Evolutionary conservation across 2,888 invertebrate genomes (phyloP).

Genomic region (Vanessa cardui): DNA sequence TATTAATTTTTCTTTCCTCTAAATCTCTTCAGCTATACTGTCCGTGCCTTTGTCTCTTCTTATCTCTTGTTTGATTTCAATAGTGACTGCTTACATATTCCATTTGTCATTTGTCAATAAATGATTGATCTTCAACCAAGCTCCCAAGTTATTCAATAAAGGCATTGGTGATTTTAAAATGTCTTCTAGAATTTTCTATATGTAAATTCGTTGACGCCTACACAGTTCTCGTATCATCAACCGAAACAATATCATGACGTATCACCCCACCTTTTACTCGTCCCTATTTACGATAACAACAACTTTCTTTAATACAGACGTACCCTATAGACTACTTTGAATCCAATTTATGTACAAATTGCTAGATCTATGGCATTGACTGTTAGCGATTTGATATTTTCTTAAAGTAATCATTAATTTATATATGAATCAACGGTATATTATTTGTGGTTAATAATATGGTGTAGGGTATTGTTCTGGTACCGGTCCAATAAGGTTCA

Average conservation of each 20-base stretch:
- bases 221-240: constrained; percentile 9
- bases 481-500: too few relatives aligned
- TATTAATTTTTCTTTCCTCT: too few relatives aligned
- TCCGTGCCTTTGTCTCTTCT: too few relatives aligned
- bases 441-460: too few relatives aligned
- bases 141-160: neutral
- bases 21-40: too few relatives aligned
- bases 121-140: neutral
- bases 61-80: too few relatives aligned
- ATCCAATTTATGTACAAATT: constrained; percentile 76
- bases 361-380: constrained; percentile 43
- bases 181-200: neutral
- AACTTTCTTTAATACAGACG: constrained; percentile 66
- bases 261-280: constrained; percentile 38
- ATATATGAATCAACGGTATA: too few relatives aligned
- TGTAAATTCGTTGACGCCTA: constrained; percentile 9
- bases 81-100: too few relatives aligned
- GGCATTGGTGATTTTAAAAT: neutral
- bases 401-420: too few relatives aligned
- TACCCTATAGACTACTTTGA: constrained; percentile 71
- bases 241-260: constrained; percentile 37
- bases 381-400: neutral
- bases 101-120: too few relatives aligned
- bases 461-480: too few relatives aligned
- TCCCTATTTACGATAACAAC: constrained; percentile 35